Base-by-base conservation (phyloP, 2,888 invertebrate species). In the Temnothorax ravouxi region DNA sequence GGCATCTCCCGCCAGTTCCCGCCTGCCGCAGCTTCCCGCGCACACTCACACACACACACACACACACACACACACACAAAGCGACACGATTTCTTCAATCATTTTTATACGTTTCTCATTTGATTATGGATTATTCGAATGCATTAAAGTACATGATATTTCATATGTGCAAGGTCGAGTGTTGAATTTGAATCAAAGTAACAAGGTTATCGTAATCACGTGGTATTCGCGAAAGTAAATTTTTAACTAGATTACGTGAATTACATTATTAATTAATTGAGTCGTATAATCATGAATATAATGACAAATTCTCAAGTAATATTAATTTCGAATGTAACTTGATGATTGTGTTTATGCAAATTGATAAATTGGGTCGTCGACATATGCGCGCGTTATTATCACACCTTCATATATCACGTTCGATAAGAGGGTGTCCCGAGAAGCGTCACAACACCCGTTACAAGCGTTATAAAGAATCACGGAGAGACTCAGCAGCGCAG, bases 371-470 rank as follows among this genome's bases (percentile, higher is more conserved):
- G 11, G 79, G n/a, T 64, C 84, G 80, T 84, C 75, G 84, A 84
- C 77, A 52, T 47, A 47, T 44, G 18, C 21, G 52, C 80, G 47
- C 76, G 54, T 71, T 64, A 59, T 83, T 56, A 38, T 76, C 34
- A 64, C 38, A 13, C 64, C 52, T 77, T 77, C 79, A 52, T 62
- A 79, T 50, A 81, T 81, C 81, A 74, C 72, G 41, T 67, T 67
- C 47, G 50, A 25, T 29, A 72, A 59, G 18, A 44, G 71, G 50
- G 66, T 61, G 66, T 25, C 15, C 41, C 62, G 54, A 52, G 13
- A 67, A 77, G 47, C 54, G 59, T 85, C 69, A 67, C 80, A 84
- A 88, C 87, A 89, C 83, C 85, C 87, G 89, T 87, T 89, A 76
- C 59, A 34, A 56, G 76, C 56, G 54, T 80, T 80, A 83, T 80